phyloP scores from a whole-genome alignment of 1,140 invertebrate species.

The Carcinoscorpius rotundicauda region DNA sequence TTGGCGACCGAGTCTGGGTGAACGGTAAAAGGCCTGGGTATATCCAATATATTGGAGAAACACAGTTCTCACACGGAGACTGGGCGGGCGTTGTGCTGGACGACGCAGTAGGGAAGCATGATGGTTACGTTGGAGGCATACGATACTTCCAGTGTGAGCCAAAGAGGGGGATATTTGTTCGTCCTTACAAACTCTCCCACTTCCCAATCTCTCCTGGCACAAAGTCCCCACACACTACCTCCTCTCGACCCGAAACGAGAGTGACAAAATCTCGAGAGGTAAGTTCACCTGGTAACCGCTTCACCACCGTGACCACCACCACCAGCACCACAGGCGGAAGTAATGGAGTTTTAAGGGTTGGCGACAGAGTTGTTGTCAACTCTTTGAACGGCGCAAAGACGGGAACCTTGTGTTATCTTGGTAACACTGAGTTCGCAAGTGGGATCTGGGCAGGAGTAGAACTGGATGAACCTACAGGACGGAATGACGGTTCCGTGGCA shows the following conservation, averaged over 20 bases:
- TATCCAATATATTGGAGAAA: constrained; percentile 96
- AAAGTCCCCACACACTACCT: neutral
- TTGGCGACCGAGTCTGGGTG: constrained; percentile 90
- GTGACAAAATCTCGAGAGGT: neutral
- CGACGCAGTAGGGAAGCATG: constrained; percentile 91
- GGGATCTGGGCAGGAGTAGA: constrained; percentile 44
- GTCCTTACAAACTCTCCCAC: constrained; percentile 21
- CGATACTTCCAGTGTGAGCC: constrained; percentile 90
- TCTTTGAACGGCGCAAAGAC: constrained; percentile 43
- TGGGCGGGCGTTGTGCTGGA: constrained; percentile 96
- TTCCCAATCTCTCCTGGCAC: constrained; percentile 4
- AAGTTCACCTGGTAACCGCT: too few species aligned
- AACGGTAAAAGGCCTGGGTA: constrained; percentile 83
- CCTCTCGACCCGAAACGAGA: neutral
- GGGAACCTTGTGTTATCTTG: constrained; percentile 33
- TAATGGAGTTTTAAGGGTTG: constrained; percentile 55
- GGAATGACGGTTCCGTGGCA: constrained; percentile 59
- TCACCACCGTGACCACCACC: too few species aligned
- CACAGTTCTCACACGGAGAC: constrained; percentile 78
- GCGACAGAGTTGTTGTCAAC: constrained; percentile 55
- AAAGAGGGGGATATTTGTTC: constrained; percentile 82
- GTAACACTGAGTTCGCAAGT: constrained; percentile 37
- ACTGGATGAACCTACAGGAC: constrained; percentile 39
- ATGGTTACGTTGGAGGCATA: constrained; percentile 83
- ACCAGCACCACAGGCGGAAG: neutral